phyloP scores from a whole-genome alignment of 2,888 invertebrate genomes.

The Yponomeuta malinellus region DNA sequence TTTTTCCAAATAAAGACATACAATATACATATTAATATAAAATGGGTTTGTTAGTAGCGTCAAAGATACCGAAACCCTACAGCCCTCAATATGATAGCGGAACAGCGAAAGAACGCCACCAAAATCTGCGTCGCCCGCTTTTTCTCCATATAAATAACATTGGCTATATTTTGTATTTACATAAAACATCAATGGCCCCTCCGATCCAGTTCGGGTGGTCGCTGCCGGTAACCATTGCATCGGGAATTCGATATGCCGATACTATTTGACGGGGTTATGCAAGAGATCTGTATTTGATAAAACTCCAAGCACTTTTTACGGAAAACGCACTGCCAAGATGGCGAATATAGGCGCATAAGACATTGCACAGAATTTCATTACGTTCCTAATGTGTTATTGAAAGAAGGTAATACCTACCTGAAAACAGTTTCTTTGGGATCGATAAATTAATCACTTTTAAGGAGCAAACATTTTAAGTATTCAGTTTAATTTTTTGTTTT shows the following conservation, averaged over 20 bases:
- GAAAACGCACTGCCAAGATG: too few relatives aligned
- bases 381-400: too few relatives aligned
- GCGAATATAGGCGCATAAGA: too few relatives aligned
- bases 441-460: too few relatives aligned
- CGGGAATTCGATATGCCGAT: constrained; percentile 31
- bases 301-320: too few relatives aligned
- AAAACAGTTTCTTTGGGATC: too few relatives aligned
- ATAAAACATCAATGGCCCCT: constrained; percentile 20
- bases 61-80: background rate
- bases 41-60: background rate
- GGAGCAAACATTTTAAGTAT: too few relatives aligned
- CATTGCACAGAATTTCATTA: too few relatives aligned
- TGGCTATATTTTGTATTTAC: background rate
- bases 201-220: constrained; percentile 26
- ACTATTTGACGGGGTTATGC: constrained; percentile 30
- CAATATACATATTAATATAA: too few relatives aligned
- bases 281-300: constrained; percentile 16
- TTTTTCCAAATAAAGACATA: too few relatives aligned
- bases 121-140: background rate
- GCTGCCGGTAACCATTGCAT: constrained; percentile 29
- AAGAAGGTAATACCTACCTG: too few relatives aligned
- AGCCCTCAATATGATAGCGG: background rate
- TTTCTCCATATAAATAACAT: constrained; percentile 8
- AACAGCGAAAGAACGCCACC: background rate
- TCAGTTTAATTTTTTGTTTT: too few relatives aligned